Percentiles rank a stretch among this genome's conserved stretches.
phyloP scores from a whole-genome alignment of 2,113 vertebrate genomes.

The Osmerus eperlanus region DNA sequence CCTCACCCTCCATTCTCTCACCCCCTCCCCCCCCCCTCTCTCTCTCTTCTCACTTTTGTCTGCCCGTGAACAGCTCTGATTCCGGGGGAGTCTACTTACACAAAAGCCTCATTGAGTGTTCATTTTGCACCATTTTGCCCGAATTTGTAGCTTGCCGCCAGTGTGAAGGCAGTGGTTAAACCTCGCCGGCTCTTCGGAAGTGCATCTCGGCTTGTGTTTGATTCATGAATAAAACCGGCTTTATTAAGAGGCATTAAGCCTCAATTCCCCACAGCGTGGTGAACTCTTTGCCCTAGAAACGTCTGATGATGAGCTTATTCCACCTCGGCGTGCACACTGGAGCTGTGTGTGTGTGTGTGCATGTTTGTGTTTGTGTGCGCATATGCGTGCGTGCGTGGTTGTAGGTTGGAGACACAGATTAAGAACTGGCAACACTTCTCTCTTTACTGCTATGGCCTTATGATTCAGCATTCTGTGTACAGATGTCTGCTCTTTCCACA shows the following conservation, averaged over 20 bases:
- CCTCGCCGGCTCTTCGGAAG: background rate
- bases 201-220: constrained; percentile 14
- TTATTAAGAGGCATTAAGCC: constrained; percentile 28
- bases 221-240: constrained; percentile 23
- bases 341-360: background rate
- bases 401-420: too few species aligned
- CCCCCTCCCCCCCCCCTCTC: constrained; percentile 18
- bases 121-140: constrained; percentile 4
- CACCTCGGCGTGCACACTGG: background rate
- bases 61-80: constrained; percentile 4
- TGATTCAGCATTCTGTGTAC: too few species aligned
- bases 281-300: constrained; percentile 26
- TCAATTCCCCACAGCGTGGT: background rate
- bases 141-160: background rate
- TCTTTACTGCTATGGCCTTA: too few species aligned
- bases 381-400: background rate
- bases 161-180: constrained; percentile 9
- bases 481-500: too few species aligned
- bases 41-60: constrained; percentile 46
- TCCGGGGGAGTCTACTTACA: background rate
- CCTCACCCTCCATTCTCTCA: constrained; percentile 33
- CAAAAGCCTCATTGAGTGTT: constrained; percentile 16
- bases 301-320: constrained; percentile 2
- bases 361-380: background rate
- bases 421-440: too few species aligned